These are phyloP conservation scores for Ploceus nigricollis DNA, from an alignment of 2,113 vertebrate species.

Conservation along the genomic window DNA sequence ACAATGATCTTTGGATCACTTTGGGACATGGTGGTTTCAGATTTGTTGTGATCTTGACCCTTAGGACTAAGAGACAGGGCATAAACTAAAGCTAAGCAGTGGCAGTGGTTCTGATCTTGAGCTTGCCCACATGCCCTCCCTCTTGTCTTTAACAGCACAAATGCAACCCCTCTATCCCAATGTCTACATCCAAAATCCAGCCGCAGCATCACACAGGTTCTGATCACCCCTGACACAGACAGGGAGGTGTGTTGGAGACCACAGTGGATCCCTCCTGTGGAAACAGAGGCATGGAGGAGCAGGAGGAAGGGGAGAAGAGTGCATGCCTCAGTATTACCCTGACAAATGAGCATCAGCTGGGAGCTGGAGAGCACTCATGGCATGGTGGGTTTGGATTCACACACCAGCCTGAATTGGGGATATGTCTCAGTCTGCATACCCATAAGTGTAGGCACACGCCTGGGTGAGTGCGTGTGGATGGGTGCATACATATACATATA, in stretches of 20 bases:
- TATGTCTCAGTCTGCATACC: neutral
- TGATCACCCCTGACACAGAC: neutral
- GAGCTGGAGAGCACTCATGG: neutral
- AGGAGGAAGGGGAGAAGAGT: neutral
- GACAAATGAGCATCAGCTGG: neutral
- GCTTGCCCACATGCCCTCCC: neutral
- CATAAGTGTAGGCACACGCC: neutral
- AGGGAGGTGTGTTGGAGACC: neutral
- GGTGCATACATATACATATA: fast-evolving
- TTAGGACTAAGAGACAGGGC: neutral
- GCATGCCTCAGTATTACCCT: neutral
- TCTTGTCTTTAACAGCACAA: neutral
- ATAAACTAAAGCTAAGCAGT: neutral
- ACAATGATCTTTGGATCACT: neutral
- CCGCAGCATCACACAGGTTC: neutral
- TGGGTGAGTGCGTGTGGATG: fast-evolving
- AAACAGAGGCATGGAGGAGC: neutral
- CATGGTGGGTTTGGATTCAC: neutral
- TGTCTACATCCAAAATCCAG: neutral
- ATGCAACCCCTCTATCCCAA: neutral
- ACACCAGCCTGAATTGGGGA: neutral
- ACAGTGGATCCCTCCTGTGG: neutral
- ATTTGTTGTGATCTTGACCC: neutral
- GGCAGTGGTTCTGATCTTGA: neutral
- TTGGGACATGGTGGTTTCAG: neutral